Conservation (phyloP, 2,888 invertebrate species). For the Helicoverpa assulta region DNA sequence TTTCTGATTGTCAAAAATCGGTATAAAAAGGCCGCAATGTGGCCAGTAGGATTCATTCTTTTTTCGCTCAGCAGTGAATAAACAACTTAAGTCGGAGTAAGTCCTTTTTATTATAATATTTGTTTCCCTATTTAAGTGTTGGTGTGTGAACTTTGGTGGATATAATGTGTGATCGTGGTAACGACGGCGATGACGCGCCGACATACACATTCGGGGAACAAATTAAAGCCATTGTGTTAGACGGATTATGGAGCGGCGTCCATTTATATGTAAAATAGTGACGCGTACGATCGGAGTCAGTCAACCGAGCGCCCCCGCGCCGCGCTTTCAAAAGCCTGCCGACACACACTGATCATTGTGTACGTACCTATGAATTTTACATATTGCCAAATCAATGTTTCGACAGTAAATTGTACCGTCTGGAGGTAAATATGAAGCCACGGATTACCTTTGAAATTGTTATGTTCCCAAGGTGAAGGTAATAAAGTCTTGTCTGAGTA, state of each 20-base stretch:
- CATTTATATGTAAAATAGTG: conserved; percentile 90
- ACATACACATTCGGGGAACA: conserved; percentile 81
- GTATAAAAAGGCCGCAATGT: too few relatives aligned
- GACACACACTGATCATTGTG: conserved; percentile 71
- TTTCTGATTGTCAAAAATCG: too few relatives aligned
- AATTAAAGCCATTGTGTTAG: conserved; percentile 89
- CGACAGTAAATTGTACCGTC: conserved; percentile 23
- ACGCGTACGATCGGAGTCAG: conserved; percentile 82
- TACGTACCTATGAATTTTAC: conserved; percentile 63
- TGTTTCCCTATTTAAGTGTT: too few relatives aligned
- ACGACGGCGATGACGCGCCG: too few relatives aligned
- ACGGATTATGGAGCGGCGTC: conserved; percentile 86
- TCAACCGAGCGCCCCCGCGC: conserved; percentile 73
- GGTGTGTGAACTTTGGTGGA: too few relatives aligned
- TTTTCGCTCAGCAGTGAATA: too few relatives aligned
- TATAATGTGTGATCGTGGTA: too few relatives aligned
- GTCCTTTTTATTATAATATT: too few relatives aligned
- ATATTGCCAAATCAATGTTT: conserved; percentile 51
- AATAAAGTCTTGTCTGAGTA: conserved; percentile 1
- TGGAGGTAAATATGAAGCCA: conserved; percentile 25
- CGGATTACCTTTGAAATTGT: conserved; percentile 29
- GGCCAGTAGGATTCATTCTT: too few relatives aligned
- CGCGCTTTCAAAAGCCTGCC: conserved; percentile 64
- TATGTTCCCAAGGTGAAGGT: conserved; percentile 11
- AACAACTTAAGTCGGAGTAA: too few relatives aligned